Evolutionary conservation across 1,140 invertebrate genomes (phyloP), one percentile per base, ranked within the genome.

Genomic region (Drosophila ambigua): DNA sequence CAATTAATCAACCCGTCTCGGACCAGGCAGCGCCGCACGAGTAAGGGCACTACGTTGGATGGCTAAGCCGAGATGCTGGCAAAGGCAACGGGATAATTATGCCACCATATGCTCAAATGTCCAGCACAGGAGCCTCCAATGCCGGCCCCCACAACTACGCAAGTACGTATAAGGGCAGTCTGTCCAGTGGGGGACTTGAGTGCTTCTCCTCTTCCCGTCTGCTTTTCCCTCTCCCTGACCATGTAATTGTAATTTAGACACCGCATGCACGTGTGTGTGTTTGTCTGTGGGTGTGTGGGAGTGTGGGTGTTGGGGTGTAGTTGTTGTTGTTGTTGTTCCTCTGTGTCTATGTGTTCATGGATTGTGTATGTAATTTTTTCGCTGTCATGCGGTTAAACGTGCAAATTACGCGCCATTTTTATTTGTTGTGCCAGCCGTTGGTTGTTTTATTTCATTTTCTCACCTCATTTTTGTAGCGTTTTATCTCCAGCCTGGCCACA

Each of bases 31-130:
- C 65, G 54, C 52, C 16, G 48, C 62, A 69, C 60, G 65, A 73
- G 72, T 69, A 55, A 58, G 55, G 63, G 49, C 62, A 72, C 39
- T 46, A 16, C 48, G 45, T 28, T 64, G 62, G 60, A 62, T 50
- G 48, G 67, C 73, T 75, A 76, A 82, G 50, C 71, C 48, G 83
- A 88, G 74, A 79, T 77, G 59, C 55, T 69, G 77, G 72, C 58
- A 26, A 59, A 71, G 77, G 81, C 81, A 87, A 81, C 82, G 82
- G 78, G 83, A 87, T 82, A 87, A 87, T 88, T 87, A 82, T 85
- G 61, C 63, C 41, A 68, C 82, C 82, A 87, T 87, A 87, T 87
- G 82, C 66, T 87, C 60, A 20, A 62, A 78, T 84, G 82, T 77
- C 81, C 82, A 62, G 76, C 49, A 26, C 64, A 69, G 75, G 71